These are phyloP conservation scores for Spisula subtruncata DNA, from an alignment of 2,888 invertebrate species.

Conservation along the genomic window DNA sequence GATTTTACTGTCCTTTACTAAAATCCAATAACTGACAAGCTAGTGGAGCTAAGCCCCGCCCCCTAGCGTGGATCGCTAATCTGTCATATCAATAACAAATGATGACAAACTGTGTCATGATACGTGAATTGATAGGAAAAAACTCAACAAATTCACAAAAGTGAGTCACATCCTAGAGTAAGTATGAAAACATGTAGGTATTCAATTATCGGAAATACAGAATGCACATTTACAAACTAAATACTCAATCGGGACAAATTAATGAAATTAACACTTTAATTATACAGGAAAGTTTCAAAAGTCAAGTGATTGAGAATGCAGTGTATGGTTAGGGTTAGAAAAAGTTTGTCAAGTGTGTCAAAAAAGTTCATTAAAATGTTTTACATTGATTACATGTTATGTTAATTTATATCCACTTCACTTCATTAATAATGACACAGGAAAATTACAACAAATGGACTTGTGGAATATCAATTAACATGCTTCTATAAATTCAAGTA, in stretches of 20 bases:
- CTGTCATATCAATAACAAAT: conserved; percentile 65
- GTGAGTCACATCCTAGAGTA: not conserved
- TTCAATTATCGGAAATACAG: not conserved
- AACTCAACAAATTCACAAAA: not conserved
- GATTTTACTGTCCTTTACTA: conserved; percentile 1
- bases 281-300: no score
- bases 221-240: not conserved
- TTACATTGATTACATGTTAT: no score
- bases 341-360: no score
- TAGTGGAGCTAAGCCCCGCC: conserved; percentile 51
- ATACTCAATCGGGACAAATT: not conserved
- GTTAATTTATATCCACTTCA: no score
- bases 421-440: no score
- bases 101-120: conserved; percentile 44
- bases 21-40: conserved; percentile 52
- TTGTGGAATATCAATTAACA: no score
- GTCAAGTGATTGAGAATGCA: no score
- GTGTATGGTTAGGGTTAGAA: no score
- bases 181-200: not conserved
- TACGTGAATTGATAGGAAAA: conserved; percentile 4
- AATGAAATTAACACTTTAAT: not conserved
- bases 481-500: no score
- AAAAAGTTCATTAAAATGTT: no score
- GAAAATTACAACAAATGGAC: no score
- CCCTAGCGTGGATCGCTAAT: conserved; percentile 49